phyloP scores from a whole-genome alignment of 2,113 vertebrate species.

The Triplophysa siluroides region DNA sequence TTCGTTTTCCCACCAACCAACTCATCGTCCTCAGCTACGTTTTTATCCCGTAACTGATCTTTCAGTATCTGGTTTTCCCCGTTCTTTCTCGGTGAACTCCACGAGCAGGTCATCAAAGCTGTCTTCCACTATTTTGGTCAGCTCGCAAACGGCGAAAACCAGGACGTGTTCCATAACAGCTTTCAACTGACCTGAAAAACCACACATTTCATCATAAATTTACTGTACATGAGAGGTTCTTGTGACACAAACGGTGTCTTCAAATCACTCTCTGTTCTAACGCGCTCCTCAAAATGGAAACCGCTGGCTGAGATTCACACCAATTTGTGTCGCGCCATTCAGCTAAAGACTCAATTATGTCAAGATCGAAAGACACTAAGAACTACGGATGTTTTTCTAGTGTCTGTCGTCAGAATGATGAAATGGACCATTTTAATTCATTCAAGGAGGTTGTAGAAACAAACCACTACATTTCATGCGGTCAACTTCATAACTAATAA shows the following conservation, averaged over 20 bases:
- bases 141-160: constrained; percentile 70
- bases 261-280: neutral
- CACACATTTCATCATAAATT: neutral
- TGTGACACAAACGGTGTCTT: neutral
- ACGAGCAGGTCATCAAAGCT: constrained; percentile 76
- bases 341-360: neutral
- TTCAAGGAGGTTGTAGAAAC: neutral
- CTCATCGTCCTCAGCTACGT: neutral
- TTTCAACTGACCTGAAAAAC: constrained; percentile 74
- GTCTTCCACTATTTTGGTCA: constrained; percentile 77
- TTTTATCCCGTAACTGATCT: constrained; percentile 53
- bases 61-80: constrained; percentile 67
- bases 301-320: neutral
- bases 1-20: constrained; percentile 6
- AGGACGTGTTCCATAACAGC: constrained; percentile 74
- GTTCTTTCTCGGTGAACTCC: constrained; percentile 76
- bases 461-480: neutral
- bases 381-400: neutral
- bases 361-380: constrained; percentile 1
- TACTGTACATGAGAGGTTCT: neutral
- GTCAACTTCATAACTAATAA: neutral
- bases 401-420: neutral
- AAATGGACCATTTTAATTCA: neutral
- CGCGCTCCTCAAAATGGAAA: neutral
- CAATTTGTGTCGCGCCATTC: neutral